Evolutionary conservation across 1,140 invertebrate species (phyloP).

Genomic region (Drosophila pectinifera): DNA sequence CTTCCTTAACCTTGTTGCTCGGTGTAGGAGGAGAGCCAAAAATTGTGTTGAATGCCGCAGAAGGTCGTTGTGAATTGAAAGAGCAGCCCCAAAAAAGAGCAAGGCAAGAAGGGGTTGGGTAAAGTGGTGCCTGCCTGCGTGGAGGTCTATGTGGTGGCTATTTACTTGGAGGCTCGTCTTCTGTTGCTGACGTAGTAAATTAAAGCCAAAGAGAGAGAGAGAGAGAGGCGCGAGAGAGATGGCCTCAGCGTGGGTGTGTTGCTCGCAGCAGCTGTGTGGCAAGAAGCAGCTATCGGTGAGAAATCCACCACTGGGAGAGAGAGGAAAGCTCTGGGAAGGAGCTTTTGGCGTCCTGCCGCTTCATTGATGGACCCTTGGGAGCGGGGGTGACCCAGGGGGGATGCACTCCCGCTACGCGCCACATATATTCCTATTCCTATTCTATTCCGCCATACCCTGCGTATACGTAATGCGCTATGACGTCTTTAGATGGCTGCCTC

Average conservation of each 20-base stretch:
- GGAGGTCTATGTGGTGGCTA: constrained; percentile 43
- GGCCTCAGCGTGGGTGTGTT: constrained; percentile 31
- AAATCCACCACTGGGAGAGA: constrained; percentile 62
- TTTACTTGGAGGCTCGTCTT: constrained; percentile 82
- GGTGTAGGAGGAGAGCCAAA: constrained; percentile 45
- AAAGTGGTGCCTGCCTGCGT: too few relatives aligned
- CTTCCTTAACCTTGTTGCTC: constrained; percentile 61
- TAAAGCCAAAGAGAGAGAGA: constrained; percentile 42
- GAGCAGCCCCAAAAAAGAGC: constrained; percentile 42
- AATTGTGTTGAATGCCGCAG: constrained; percentile 48
- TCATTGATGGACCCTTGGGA: constrained; percentile 58
- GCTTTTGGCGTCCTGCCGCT: constrained; percentile 76
- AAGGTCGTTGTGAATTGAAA: constrained; percentile 64
- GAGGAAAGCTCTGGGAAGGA: constrained; percentile 50
- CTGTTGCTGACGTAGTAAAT: constrained; percentile 76
- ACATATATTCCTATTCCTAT: constrained; percentile 2
- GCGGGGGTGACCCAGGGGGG: not conserved
- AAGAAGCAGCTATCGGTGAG: constrained; percentile 57
- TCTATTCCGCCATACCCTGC: constrained; percentile 45
- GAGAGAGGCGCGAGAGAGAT: constrained; percentile 17
- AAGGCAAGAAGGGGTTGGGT: constrained; percentile 2
- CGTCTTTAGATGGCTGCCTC: constrained; percentile 63
- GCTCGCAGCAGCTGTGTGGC: constrained; percentile 64
- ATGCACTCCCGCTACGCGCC: constrained; percentile 3
- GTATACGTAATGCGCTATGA: constrained; percentile 79